These are phyloP conservation scores for Sussaba pulchella DNA, from an alignment of 2,888 invertebrate species.

Conservation along the genomic window DNA sequence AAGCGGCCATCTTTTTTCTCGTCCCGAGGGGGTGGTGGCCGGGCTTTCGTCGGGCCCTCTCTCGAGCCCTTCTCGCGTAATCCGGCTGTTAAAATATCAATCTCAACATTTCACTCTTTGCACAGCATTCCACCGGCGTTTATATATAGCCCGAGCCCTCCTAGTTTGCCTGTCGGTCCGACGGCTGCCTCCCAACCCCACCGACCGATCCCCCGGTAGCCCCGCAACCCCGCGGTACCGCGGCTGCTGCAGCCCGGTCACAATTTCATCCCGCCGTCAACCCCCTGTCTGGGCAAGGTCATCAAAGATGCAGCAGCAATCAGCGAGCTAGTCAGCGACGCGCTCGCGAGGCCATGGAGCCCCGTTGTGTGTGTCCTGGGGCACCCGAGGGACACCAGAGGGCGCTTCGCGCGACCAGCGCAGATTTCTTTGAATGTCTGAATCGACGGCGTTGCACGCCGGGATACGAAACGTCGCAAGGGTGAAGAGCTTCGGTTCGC, in stretches of 20 bases:
- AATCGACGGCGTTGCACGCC: conserved; percentile 74
- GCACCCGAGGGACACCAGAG: conserved; percentile 61
- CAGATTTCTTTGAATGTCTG: conserved; percentile 81
- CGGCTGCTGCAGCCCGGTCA: conserved; percentile 40
- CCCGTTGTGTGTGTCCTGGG: conserved; percentile 48
- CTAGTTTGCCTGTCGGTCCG: conserved; percentile 69
- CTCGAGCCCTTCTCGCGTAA: conserved; percentile 78
- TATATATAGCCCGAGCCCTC: conserved; percentile 69
- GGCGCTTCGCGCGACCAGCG: conserved; percentile 74
- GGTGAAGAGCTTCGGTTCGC: conserved; percentile 23
- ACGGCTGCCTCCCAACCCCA: no score
- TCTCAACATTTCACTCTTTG: conserved; percentile 82
- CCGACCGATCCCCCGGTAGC: no score
- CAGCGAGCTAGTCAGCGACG: conserved; percentile 82
- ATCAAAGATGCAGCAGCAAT: conserved; percentile 84
- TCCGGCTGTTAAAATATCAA: conserved; percentile 84
- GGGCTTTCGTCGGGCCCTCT: conserved; percentile 34
- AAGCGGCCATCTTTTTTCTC: conserved; percentile 14
- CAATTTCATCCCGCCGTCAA: conserved; percentile 65
- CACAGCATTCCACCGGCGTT: conserved; percentile 76
- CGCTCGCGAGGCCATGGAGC: conserved; percentile 68
- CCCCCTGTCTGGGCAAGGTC: conserved; percentile 82
- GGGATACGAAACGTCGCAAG: conserved; percentile 69
- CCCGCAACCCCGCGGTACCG: conserved; percentile 22
- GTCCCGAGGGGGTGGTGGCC: conserved; percentile 23